Evolutionary conservation across 2,113 vertebrate species (phyloP).

Genomic region (Poicephalus gulielmi): DNA sequence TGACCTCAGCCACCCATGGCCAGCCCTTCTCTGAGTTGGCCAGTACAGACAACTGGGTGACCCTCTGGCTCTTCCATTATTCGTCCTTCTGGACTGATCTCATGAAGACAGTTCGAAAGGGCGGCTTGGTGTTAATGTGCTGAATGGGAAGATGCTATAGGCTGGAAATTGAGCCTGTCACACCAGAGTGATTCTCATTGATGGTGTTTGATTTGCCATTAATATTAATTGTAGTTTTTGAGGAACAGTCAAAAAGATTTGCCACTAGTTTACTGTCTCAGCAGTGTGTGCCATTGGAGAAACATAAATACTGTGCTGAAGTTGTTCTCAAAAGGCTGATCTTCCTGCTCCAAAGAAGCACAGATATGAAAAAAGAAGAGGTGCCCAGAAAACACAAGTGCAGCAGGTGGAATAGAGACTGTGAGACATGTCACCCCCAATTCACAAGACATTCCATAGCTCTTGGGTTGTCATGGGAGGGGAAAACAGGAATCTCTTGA

Average conservation of each 20-base stretch:
- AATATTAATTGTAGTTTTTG: constrained; percentile 79
- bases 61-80: constrained; percentile 72
- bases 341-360: neutral
- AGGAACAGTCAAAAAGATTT: constrained; percentile 35
- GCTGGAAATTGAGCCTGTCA: constrained; percentile 78
- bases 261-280: neutral
- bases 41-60: neutral
- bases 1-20: neutral
- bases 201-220: constrained; percentile 74
- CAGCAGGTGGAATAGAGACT: neutral
- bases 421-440: neutral
- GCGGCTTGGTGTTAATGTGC: constrained; percentile 39
- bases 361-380: neutral
- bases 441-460: neutral
- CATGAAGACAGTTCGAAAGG: constrained; percentile 64
- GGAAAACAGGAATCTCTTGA: neutral
- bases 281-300: neutral
- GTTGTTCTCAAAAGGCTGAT: neutral
- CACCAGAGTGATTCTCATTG: constrained; percentile 76
- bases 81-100: constrained; percentile 54
- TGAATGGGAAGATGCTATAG: constrained; percentile 60
- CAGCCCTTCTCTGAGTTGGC: neutral
- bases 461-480: neutral
- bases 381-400: neutral
- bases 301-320: neutral